Conservation (phyloP, 2,797 vertebrate species). For the Clarias fuscus region DNA sequence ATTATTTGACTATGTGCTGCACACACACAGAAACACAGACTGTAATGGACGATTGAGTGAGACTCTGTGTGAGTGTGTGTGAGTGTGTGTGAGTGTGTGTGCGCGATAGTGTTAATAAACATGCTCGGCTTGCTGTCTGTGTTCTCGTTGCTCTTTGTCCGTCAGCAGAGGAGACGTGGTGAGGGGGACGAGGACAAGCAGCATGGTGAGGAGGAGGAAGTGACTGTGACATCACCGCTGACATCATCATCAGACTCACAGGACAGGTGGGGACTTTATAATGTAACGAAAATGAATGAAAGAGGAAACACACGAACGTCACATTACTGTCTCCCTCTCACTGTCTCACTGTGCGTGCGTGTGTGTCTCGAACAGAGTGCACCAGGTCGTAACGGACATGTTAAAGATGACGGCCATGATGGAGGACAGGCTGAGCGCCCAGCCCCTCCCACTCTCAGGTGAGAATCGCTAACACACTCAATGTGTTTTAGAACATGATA, state of each 20-base stretch:
- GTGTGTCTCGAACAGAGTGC: slow-evolving; percentile 69
- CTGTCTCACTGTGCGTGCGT: neutral
- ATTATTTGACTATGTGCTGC: neutral
- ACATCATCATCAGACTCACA: neutral
- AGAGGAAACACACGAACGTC: no score
- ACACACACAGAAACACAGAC: no score
- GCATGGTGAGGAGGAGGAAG: neutral
- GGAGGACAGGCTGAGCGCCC: slow-evolving; percentile 86
- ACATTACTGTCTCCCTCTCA: neutral
- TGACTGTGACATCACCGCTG: neutral
- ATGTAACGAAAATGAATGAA: neutral
- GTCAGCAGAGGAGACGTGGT: slow-evolving; percentile 63
- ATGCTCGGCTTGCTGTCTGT: slow-evolving; percentile 91
- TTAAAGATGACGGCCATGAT: slow-evolving; percentile 89
- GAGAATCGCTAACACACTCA: neutral
- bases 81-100: neutral
- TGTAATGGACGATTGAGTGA: neutral
- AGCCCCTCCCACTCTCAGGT: neutral
- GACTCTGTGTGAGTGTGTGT: neutral
- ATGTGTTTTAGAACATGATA: neutral
- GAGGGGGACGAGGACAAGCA: neutral
- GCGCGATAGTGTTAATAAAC: slow-evolving; percentile 20
- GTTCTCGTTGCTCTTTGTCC: slow-evolving; percentile 84
- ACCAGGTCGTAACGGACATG: slow-evolving; percentile 87
- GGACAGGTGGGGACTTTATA: neutral